Evolutionary conservation across 2,113 vertebrate genomes (phyloP).

Genomic region (Eubucco bourcierii): DNA sequence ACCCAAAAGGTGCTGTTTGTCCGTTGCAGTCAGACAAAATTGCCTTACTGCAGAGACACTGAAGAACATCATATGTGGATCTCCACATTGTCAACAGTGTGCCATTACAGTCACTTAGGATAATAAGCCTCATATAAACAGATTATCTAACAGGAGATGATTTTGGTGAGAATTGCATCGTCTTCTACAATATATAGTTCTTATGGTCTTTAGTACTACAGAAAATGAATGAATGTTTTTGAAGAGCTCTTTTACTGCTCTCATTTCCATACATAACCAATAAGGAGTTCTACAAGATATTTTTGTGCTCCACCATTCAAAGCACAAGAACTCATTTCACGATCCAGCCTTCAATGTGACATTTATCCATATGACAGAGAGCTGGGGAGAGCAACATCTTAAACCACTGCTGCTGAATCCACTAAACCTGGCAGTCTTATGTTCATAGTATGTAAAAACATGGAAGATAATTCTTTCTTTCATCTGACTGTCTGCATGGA

Average conservation of each 20-base stretch:
- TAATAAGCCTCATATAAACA: neutral
- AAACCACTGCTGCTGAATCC: neutral
- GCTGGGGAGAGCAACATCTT: neutral
- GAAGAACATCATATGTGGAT: neutral
- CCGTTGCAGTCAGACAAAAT: neutral
- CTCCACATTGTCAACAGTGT: rapidly evolving
- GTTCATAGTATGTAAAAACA: neutral
- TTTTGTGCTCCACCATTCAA: neutral
- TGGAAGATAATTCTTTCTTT: neutral
- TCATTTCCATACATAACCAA: neutral
- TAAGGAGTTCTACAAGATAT: neutral
- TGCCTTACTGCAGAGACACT: neutral
- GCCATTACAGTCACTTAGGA: constrained; percentile 5
- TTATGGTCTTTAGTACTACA: neutral
- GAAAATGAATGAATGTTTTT: neutral
- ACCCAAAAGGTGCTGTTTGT: neutral
- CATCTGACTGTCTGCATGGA: neutral
- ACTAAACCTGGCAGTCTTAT: neutral
- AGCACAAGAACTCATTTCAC: neutral
- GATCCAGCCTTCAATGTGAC: neutral
- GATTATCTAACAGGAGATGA: neutral
- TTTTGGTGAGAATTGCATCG: neutral
- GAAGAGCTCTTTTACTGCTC: neutral
- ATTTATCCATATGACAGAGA: neutral
- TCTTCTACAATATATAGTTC: neutral